These are phyloP conservation scores for Zygaena filipendulae DNA, from an alignment of 2,888 invertebrate species.

Conservation along the genomic window DNA sequence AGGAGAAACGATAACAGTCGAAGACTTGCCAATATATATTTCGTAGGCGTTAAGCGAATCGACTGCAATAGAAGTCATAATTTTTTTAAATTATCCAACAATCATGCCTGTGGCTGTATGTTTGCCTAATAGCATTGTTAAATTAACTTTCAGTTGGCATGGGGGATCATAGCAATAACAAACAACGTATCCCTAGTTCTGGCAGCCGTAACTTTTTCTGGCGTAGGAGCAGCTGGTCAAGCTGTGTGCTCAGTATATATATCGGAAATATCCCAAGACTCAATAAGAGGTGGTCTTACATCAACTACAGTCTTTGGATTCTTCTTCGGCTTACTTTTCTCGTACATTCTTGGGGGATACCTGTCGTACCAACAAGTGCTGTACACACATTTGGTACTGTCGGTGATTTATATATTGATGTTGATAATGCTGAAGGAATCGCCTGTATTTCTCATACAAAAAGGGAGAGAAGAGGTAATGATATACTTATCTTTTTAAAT, in stretches of 20 bases:
- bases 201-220: conserved; percentile 30
- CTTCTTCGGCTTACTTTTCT: conserved; percentile 39
- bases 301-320: conserved; percentile 36
- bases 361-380: conserved; percentile 35
- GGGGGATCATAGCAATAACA: conserved; percentile 39
- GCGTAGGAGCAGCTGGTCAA: conserved; percentile 46
- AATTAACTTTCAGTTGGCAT: conserved; percentile 32
- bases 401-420: conserved; percentile 32
- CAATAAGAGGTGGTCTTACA: conserved; percentile 43
- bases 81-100: no score
- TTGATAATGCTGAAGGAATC: conserved; percentile 37
- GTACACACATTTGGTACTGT: conserved; percentile 30
- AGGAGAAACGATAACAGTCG: no score
- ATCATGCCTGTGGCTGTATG: no score
- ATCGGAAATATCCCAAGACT: conserved; percentile 45
- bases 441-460: conserved; percentile 37
- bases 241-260: conserved; percentile 45
- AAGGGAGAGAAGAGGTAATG: conserved; percentile 35
- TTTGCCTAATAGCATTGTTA: not conserved
- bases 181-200: conserved; percentile 32
- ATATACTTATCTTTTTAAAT: no score
- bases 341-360: conserved; percentile 37
- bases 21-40: no score
- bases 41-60: no score
- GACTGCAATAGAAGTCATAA: no score